These are phyloP conservation scores for Sebastes minor DNA, from an alignment of 2,797 vertebrate genomes.

Conservation along the genomic window DNA sequence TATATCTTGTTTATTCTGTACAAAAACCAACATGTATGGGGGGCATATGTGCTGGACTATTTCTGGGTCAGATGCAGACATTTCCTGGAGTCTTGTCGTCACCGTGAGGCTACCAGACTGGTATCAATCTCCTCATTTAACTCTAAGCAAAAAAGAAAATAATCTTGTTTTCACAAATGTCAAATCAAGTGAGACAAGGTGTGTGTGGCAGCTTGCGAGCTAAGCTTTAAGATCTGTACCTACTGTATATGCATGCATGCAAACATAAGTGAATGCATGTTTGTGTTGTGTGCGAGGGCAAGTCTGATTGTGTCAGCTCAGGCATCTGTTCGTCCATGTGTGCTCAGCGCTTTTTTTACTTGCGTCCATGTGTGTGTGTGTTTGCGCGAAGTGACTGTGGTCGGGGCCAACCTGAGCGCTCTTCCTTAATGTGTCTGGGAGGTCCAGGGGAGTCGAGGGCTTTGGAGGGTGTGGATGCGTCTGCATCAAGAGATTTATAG, in stretches of 20 bases:
- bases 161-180: not conserved
- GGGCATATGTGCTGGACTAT: not conserved
- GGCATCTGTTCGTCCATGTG: conserved; percentile 63
- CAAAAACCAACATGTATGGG: not conserved
- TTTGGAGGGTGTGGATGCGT: conserved; percentile 83
- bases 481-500: conserved; percentile 84
- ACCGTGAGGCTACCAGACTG: not conserved
- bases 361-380: conserved; percentile 57
- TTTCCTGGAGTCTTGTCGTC: not conserved
- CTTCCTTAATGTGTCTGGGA: conserved; percentile 79
- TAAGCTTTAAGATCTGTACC: not conserved
- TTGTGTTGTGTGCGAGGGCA: conserved; percentile 25
- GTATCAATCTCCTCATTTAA: not conserved
- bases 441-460: conserved; percentile 81
- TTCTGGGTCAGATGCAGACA: not conserved
- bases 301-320: conserved; percentile 49
- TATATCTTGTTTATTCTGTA: too few species aligned
- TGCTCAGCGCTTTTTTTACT: conserved; percentile 40
- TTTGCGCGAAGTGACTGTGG: conserved; percentile 66
- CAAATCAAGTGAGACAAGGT: not conserved
- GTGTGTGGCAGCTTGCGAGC: not conserved
- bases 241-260: not conserved
- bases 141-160: not conserved
- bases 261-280: conserved; percentile 26
- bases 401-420: conserved; percentile 69